Percentiles rank a stretch among this genome's conserved stretches.
Evolutionary conservation across 2,113 vertebrate species (phyloP).

Genomic region (Clupea harengus): DNA sequence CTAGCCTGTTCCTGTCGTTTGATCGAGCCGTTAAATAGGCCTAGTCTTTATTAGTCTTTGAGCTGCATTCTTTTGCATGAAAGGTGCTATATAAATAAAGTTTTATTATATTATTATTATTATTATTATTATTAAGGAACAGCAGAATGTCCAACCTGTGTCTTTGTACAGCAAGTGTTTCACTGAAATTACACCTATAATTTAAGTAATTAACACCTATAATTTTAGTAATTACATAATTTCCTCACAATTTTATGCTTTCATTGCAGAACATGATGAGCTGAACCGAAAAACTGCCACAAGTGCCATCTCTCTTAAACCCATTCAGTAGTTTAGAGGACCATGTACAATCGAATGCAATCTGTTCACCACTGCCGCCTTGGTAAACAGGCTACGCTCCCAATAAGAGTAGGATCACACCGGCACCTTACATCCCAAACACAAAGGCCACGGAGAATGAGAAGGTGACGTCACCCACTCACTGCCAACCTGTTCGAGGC

Average conservation of each 20-base stretch:
- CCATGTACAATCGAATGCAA: neutral
- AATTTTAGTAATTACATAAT: too few species aligned
- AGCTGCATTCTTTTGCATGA: too few species aligned
- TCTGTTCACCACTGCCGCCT: neutral
- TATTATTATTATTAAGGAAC: too few species aligned
- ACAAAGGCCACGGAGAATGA: neutral
- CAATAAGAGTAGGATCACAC: neutral
- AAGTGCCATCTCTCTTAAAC: neutral
- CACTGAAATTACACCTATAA: neutral
- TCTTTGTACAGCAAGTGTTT: neutral
- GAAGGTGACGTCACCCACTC: slow-evolving; percentile 4
- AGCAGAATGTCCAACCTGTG: neutral
- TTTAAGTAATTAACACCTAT: neutral
- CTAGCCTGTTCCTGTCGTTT: too few species aligned
- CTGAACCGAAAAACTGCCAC: neutral
- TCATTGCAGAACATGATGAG: neutral
- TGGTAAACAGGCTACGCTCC: neutral
- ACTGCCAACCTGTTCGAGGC: neutral
- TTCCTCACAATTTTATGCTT: neutral
- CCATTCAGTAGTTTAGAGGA: neutral
- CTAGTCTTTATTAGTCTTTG: too few species aligned
- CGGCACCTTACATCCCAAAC: neutral
- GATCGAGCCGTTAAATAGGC: too few species aligned
- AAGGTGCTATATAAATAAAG: too few species aligned
- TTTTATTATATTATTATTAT: too few species aligned